Evolutionary conservation across 2,113 vertebrate species (phyloP).

Genomic region (Pseudonaja textilis): DNA sequence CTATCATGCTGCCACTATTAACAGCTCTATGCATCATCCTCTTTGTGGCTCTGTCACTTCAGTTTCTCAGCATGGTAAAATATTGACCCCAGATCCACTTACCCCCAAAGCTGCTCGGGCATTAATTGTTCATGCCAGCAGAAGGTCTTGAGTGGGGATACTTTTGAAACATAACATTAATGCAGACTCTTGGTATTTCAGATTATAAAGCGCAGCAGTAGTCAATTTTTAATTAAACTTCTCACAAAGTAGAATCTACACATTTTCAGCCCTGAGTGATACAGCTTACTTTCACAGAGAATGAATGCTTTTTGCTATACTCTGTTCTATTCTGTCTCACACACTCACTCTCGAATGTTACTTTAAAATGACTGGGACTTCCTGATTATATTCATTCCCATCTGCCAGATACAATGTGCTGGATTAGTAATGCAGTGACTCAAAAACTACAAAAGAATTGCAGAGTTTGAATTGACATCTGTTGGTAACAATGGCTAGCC

Average conservation of each 20-base stretch:
- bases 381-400: not conserved
- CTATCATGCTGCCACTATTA: not conserved
- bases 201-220: slow-evolving; percentile 38
- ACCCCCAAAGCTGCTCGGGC: slow-evolving; percentile 15
- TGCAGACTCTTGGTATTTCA: slow-evolving; percentile 21
- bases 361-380: not conserved
- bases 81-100: slow-evolving; percentile 18
- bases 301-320: not conserved
- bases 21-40: not conserved
- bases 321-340: not conserved
- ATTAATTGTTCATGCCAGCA: slow-evolving; percentile 48
- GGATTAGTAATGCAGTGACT: not conserved
- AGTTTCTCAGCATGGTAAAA: slow-evolving; percentile 13
- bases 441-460: not conserved
- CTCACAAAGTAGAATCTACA: not conserved
- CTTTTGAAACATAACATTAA: slow-evolving; percentile 30
- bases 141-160: slow-evolving; percentile 25
- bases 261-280: not conserved
- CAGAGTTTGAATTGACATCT: not conserved
- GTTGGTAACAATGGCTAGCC: not conserved
- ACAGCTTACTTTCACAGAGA: not conserved
- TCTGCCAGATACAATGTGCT: not conserved
- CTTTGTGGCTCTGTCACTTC: not conserved
- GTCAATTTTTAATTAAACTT: slow-evolving; percentile 46
- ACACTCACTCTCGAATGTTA: not conserved